These are phyloP conservation scores for Dasysyrphus tricinctus DNA, from an alignment of 2,888 invertebrate genomes.

Conservation along the genomic window DNA sequence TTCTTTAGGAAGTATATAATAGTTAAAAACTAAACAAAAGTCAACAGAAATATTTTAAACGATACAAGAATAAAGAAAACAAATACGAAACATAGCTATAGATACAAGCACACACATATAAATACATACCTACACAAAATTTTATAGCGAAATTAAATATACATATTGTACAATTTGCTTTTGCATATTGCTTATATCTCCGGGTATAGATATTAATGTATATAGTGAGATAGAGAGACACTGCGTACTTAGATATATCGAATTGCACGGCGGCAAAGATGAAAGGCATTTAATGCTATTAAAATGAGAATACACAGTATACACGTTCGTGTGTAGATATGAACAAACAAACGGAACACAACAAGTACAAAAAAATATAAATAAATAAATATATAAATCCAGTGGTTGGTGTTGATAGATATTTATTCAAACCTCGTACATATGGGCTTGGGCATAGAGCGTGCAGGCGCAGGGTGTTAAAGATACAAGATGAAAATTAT, in stretches of 20 bases:
- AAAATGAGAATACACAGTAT: conserved; percentile 26
- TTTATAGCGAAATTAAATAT: conserved; percentile 48
- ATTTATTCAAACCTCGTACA: conserved; percentile 53
- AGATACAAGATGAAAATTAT: no score
- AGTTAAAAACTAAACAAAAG: conserved; percentile 11
- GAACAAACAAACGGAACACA: conserved; percentile 1
- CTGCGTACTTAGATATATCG: conserved; percentile 33
- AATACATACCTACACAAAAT: background rate
- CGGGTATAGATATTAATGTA: background rate
- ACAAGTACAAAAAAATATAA: conserved; percentile 35
- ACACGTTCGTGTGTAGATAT: conserved; percentile 3
- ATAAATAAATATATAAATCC: conserved; percentile 62
- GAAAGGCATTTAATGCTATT: conserved; percentile 49
- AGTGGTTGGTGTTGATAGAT: conserved; percentile 55
- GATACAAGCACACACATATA: background rate
- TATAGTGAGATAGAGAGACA: background rate
- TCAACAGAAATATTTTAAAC: conserved; percentile 12
- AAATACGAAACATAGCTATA: conserved; percentile 29
- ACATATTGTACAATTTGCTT: conserved; percentile 47
- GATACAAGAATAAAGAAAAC: background rate
- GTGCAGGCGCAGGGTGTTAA: background rate
- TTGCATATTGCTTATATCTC: conserved; percentile 11
- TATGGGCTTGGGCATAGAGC: conserved; percentile 36
- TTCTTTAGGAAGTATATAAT: conserved; percentile 1
- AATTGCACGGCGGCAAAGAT: conserved; percentile 60